Conservation (phyloP, 2,113 vertebrate genomes). For the Muntiacus reevesi region DNA sequence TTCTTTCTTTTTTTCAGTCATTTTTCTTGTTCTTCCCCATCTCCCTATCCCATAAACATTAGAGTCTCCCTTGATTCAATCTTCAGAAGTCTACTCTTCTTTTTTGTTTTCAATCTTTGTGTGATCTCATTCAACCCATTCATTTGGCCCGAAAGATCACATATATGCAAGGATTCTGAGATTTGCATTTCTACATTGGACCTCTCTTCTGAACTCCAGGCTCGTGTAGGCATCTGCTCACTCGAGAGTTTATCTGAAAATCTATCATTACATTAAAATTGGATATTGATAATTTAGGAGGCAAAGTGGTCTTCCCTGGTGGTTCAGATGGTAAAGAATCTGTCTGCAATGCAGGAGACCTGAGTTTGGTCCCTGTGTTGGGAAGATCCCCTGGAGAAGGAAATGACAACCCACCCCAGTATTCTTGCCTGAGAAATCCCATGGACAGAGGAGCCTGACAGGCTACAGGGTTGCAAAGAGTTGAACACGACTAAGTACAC, state of each 20-base stretch:
- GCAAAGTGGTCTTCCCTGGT: background rate
- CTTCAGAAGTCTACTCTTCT: background rate
- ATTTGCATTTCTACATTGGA: background rate
- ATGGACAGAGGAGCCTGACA: background rate
- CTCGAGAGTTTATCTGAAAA: background rate
- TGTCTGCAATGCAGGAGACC: background rate
- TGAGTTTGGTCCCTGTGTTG: background rate
- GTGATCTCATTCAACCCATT: background rate
- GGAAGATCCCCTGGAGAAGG: background rate
- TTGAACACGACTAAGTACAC: background rate
- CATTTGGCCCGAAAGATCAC: background rate
- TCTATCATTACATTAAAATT: background rate
- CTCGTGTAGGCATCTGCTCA: background rate
- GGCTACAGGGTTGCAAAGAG: background rate
- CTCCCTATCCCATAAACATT: background rate
- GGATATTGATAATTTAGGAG: background rate
- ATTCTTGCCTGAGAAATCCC: background rate
- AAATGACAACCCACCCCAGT: background rate
- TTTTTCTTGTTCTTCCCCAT: background rate
- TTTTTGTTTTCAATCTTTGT: background rate
- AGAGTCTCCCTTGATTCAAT: background rate
- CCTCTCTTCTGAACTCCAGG: background rate
- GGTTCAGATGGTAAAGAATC: background rate
- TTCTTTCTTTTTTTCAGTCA: background rate
- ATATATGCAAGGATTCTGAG: background rate